A percentile compares a stretch with the other conserved stretches of the same genome.
Evolutionary conservation across 2,113 vertebrate genomes (phyloP).

Genomic region (Mobula birostris): DNA sequence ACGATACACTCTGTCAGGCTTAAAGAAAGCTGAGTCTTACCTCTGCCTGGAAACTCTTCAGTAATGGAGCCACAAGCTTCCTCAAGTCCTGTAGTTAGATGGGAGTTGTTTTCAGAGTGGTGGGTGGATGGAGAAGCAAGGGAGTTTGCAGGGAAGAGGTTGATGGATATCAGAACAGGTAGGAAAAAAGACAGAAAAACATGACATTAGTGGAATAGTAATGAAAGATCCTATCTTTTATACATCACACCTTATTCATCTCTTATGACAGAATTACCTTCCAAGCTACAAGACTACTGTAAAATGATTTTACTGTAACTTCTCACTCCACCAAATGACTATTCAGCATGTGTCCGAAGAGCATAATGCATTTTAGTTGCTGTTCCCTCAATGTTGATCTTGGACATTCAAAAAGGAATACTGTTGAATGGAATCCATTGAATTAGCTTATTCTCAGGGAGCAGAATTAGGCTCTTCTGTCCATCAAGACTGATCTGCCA

Average conservation of each 20-base stretch:
- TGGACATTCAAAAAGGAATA: no score
- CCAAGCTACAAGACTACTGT: no score
- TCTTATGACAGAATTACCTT: background rate
- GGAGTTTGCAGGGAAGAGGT: background rate
- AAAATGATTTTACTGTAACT: no score
- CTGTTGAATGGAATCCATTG: no score
- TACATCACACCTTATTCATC: background rate
- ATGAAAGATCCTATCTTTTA: background rate
- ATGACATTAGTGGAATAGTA: constrained; percentile 20
- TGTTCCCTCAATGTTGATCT: no score
- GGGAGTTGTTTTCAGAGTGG: constrained; percentile 37
- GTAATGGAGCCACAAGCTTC: constrained; percentile 93
- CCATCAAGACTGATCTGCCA: no score
- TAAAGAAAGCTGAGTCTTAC: constrained; percentile 59
- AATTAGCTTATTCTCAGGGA: no score
- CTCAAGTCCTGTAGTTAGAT: constrained; percentile 77
- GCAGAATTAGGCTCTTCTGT: no score
- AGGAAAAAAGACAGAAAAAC: constrained; percentile 41
- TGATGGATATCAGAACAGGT: constrained; percentile 23
- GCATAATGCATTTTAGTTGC: no score
- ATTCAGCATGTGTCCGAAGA: no score
- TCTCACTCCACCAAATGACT: background rate
- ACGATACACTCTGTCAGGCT: background rate
- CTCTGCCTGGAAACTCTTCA: constrained; percentile 99
- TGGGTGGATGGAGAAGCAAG: background rate